Evolutionary conservation across 2,888 invertebrate species (phyloP), one percentile per base, ranked within the genome.

Genomic region (Synanthedon andrenaeformis): DNA sequence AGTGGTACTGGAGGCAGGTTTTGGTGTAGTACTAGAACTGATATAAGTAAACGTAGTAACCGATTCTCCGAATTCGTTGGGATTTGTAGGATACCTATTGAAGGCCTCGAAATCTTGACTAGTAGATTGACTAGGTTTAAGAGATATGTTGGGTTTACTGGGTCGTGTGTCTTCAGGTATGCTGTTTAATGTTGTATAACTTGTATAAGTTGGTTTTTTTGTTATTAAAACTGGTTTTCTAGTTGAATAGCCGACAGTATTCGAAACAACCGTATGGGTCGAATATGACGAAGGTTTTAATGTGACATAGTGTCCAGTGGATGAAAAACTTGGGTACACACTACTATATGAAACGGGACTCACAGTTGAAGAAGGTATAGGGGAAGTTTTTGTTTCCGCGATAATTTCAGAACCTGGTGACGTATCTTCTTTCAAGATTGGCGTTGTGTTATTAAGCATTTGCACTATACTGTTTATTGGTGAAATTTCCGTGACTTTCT

Each of bases 401-500:
- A 65, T 48, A 54, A 82, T 76, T 41, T 70, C 51, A 12, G 74
- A 61, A 2, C 76, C 67, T 11, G 81, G 74, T 28, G 81, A 73
- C 10, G 82, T 82, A 19, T 79, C 77, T 52, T 82, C 79, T 54
- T 75, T 79, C 63, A 82, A 69, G 62, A 74, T 83, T 28, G 83
- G 79, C 8, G 84, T 83, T 52, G 81, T 84, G 28, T 82, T 79
- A 66, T 92, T 92, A 10, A 92, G 69, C 88, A 92, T 90, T 62
- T 91, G 88, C 55, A 92, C 88, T 4, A 92, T 92, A 51, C 91
- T 90, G 59, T 89, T 70, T 52, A 85, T 79, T 2, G 87, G 82
- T 1, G 85, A 88, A 8, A 88, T 66, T 54, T 85, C 84, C 11
- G 79, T 72, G 5, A 82, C 76, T 70, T 86, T 69, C 62, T 84